These are phyloP conservation scores for Tachysurus vachellii DNA, from an alignment of 2,113 vertebrate genomes.

Conservation along the genomic window DNA sequence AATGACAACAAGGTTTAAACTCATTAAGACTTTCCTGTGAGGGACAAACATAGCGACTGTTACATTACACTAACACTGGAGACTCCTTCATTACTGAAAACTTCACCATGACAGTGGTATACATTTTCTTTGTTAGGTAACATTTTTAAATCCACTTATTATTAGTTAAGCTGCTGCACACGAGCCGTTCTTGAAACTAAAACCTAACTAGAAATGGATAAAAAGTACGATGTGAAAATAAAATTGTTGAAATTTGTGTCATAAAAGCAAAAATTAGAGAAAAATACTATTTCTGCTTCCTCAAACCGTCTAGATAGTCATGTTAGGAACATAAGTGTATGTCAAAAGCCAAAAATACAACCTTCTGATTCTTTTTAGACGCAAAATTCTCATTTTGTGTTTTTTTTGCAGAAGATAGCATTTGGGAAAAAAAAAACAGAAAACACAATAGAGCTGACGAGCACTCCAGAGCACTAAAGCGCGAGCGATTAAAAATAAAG, in stretches of 20 bases:
- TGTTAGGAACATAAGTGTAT: background rate
- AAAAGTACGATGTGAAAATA: background rate
- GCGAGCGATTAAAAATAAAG: constrained; percentile 63
- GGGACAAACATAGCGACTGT: background rate
- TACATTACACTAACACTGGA: background rate
- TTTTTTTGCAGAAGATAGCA: constrained; percentile 56
- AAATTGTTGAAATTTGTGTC: too few relatives aligned
- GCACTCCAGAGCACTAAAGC: constrained; percentile 68
- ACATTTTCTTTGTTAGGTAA: background rate
- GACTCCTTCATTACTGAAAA: background rate
- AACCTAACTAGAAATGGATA: background rate
- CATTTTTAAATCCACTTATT: background rate
- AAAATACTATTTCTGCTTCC: background rate
- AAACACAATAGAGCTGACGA: constrained; percentile 52
- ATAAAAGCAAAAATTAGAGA: too few relatives aligned
- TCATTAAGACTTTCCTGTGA: background rate
- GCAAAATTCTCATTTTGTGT: background rate
- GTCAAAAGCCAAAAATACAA: background rate
- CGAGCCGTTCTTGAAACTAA: background rate
- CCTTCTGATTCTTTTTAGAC: background rate
- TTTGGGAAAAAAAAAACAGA: constrained; percentile 55
- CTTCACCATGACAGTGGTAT: background rate
- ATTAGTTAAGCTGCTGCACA: background rate
- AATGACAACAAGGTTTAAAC: background rate
- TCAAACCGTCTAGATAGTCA: background rate